Evolutionary conservation across 1,140 invertebrate species (phyloP).

Genomic region (Drosophila lini): DNA sequence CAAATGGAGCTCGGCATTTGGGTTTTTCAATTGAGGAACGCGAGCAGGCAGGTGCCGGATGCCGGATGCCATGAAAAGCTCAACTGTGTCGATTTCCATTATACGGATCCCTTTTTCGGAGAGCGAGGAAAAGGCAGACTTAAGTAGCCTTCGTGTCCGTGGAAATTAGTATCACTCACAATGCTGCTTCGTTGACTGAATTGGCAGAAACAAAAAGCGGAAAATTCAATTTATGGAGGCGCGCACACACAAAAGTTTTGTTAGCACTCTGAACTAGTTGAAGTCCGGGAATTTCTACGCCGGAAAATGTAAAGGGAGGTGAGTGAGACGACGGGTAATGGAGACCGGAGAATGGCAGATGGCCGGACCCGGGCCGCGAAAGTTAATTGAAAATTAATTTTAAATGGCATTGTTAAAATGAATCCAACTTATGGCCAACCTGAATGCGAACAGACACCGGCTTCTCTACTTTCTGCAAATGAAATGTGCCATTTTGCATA

Average conservation of each 20-base stretch:
- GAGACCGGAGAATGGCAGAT: conserved; percentile 27
- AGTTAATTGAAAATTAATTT: conserved; percentile 82
- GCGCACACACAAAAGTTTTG: conserved; percentile 47
- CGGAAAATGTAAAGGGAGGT: neutral
- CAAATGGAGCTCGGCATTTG: conserved; percentile 60
- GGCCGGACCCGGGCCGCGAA: conserved; percentile 38
- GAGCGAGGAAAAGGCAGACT: conserved; percentile 1
- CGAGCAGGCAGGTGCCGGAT: conserved; percentile 39
- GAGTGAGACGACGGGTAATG: neutral
- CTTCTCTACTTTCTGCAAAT: conserved; percentile 28
- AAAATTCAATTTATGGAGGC: conserved; percentile 69
- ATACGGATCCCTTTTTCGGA: conserved; percentile 10
- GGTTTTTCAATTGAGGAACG: conserved; percentile 70
- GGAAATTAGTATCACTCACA: conserved; percentile 72
- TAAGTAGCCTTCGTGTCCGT: conserved; percentile 45
- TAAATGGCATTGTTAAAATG: conserved; percentile 72
- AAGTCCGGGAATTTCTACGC: conserved; percentile 11
- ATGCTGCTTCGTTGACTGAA: conserved; percentile 56
- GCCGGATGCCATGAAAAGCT: conserved; percentile 39
- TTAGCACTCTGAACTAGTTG: conserved; percentile 33
- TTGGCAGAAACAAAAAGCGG: conserved; percentile 56
- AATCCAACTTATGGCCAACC: conserved; percentile 39
- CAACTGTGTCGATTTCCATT: conserved; percentile 58
- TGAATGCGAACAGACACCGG: conserved; percentile 21
- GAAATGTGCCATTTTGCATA: conserved; percentile 67